Base-by-base conservation (phyloP, 2,113 vertebrate species). In the Mormoops blainvillei region DNA sequence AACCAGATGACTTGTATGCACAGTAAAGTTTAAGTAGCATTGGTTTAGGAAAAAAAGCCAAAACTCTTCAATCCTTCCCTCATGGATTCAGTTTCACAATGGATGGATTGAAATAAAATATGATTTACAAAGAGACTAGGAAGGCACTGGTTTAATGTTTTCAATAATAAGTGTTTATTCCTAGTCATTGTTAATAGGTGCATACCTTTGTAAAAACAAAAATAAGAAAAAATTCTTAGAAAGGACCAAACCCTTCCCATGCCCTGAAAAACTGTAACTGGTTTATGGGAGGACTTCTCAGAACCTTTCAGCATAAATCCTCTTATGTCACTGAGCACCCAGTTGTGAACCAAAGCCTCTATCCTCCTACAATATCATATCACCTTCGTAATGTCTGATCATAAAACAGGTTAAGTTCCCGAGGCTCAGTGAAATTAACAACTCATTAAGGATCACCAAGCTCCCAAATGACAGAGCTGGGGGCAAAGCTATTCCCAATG, bases 1-100 rank as follows among this genome's bases (percentile, higher is more conserved):
- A 11, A 1, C 26, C 9, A 31, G 28, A 10, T 65, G 45, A 43
- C 16, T 77, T 2, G 0, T 10, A 6, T 14, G 5, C 74, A 80
- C 4, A 11, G 26, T 74, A 43, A 88, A 83, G 20, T 63, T 91
- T 45, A n/a, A 80, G 36, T 13, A 36, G 14, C n/a, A 54, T 3
- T 38, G n/a, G 15, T 65, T 83, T 52, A 77, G 54, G 54, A 54
- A 56, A 56, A 56, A 58, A 58, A 22, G 78, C n/a, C 73, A 43
- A 41, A 58, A 22, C 41, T 77, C 15, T 36, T 52, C 6, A 22
- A 19, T 4, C 2, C 16, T 70, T 65, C 12, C n/a, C 31, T 50
- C n/a, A 7, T 4, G 0, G 41, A 61, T 48, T 88, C 48, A 61
- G 31, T 65, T 58, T 86, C 45, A 82, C 3, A 45, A n/a, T 56